Conservation (phyloP, 2,113 vertebrate genomes). For the Pandion haliaetus region DNA sequence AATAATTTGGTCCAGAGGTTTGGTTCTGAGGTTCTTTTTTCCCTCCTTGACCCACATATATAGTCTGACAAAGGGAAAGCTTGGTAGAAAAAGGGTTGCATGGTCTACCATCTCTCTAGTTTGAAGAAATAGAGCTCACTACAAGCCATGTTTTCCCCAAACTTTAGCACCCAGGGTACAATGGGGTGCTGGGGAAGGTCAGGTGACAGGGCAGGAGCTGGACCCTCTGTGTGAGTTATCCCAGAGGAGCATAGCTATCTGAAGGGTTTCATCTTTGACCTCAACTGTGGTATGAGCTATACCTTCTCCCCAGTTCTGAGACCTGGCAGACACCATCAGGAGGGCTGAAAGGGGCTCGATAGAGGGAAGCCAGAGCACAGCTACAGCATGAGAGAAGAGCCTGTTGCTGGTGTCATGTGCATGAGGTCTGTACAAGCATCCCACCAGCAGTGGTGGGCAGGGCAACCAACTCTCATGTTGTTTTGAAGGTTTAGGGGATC, state of each 20-base stretch:
- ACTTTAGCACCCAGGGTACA: not conserved
- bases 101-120: not conserved
- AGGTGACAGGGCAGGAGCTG: not conserved
- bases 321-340: not conserved
- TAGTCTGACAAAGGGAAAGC: not conserved
- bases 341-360: not conserved
- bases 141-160: not conserved
- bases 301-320: not conserved
- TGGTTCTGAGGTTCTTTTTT: not conserved
- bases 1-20: not conserved
- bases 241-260: not conserved
- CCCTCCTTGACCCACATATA: fast-evolving
- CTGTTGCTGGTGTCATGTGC: not conserved
- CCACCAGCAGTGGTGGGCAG: not conserved
- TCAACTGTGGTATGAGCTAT: not conserved
- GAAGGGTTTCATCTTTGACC: not conserved
- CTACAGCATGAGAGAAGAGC: not conserved
- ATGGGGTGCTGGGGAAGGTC: not conserved
- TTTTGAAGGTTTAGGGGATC: not conserved
- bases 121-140: not conserved
- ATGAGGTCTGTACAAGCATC: not conserved
- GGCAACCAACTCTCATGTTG: fast-evolving
- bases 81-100: not conserved
- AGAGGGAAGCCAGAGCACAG: not conserved
- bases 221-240: not conserved